Percentiles rank a stretch among this genome's conserved stretches.
phyloP scores from a whole-genome alignment of 2,888 invertebrate genomes.

The Cerceris ruficornis region DNA sequence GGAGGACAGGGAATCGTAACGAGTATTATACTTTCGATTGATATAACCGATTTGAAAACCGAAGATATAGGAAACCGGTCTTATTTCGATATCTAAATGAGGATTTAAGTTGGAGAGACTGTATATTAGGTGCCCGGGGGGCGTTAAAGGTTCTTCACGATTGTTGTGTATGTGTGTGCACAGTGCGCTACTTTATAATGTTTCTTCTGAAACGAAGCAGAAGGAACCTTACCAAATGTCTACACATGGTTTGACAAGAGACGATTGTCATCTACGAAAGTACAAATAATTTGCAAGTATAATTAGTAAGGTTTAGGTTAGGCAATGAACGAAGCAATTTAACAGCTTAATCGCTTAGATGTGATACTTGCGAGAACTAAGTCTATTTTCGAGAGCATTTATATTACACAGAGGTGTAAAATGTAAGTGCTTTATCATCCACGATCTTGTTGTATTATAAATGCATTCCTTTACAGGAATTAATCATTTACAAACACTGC shows the following conservation, averaged over 20 bases:
- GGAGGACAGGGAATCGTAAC: no score
- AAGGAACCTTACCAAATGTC: conserved; percentile 11
- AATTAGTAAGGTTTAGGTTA: conserved; percentile 40
- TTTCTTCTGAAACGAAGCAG: conserved; percentile 21
- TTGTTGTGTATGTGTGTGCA: conserved; percentile 26
- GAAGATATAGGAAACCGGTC: not conserved
- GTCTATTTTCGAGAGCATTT: conserved; percentile 4
- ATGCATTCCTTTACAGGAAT: conserved; percentile 2
- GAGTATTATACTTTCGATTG: no score
- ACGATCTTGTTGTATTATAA: not conserved
- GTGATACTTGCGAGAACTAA: not conserved
- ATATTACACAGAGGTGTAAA: not conserved
- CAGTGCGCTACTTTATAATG: conserved; percentile 24
- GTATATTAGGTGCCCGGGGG: conserved; percentile 31
- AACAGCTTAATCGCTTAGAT: not conserved
- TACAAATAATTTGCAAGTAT: conserved; percentile 31
- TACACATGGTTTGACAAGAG: conserved; percentile 13
- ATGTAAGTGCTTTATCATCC: conserved; percentile 11
- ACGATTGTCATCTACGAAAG: conserved; percentile 5
- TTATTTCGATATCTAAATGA: not conserved
- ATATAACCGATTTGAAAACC: no score
- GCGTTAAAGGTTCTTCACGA: conserved; percentile 35
- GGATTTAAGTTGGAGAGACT: conserved; percentile 48
- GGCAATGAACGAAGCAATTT: not conserved
- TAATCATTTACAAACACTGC: conserved; percentile 15